Conservation (phyloP, 2,797 vertebrate genomes). For the Macropodus opercularis region DNA sequence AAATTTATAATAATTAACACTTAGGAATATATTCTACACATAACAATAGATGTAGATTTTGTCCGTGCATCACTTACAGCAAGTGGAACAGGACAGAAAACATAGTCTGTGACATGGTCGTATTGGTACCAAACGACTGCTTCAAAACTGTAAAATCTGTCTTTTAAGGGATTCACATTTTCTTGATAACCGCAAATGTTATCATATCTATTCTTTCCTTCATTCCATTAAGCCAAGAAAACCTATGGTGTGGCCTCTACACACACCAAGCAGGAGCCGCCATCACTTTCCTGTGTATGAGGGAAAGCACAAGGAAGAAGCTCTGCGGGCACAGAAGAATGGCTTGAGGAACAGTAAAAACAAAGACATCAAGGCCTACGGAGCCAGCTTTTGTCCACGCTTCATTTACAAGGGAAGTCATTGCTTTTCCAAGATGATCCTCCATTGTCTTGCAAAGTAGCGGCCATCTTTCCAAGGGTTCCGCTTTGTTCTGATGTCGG, state of each 20-base stretch:
- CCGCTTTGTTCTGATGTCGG: constrained; percentile 48
- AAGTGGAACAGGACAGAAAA: too few relatives aligned
- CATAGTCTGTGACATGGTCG: too few relatives aligned
- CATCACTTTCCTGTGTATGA: constrained; percentile 28
- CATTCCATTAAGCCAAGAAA: constrained; percentile 8
- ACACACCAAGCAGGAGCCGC: too few relatives aligned
- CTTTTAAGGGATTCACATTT: too few relatives aligned
- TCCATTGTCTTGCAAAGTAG: constrained; percentile 70
- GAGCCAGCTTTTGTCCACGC: constrained; percentile 63
- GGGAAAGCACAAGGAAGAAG: constrained; percentile 26
- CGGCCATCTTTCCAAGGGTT: constrained; percentile 50
- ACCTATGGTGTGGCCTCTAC: constrained; percentile 11
- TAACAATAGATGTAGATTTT: background rate
- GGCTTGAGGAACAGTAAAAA: constrained; percentile 63
- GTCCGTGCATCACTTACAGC: background rate
- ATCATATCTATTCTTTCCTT: constrained; percentile 2
- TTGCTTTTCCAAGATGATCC: constrained; percentile 66
- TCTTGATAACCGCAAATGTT: too few relatives aligned
- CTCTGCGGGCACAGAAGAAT: constrained; percentile 50
- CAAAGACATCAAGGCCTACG: constrained; percentile 68
- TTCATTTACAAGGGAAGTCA: constrained; percentile 67
- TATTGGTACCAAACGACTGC: too few relatives aligned
- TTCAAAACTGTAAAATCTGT: too few relatives aligned
- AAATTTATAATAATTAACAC: too few relatives aligned
- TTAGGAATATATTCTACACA: background rate